Evolutionary conservation across 2,888 invertebrate species (phyloP).

Genomic region (Caenorhabditis japonica): DNA sequence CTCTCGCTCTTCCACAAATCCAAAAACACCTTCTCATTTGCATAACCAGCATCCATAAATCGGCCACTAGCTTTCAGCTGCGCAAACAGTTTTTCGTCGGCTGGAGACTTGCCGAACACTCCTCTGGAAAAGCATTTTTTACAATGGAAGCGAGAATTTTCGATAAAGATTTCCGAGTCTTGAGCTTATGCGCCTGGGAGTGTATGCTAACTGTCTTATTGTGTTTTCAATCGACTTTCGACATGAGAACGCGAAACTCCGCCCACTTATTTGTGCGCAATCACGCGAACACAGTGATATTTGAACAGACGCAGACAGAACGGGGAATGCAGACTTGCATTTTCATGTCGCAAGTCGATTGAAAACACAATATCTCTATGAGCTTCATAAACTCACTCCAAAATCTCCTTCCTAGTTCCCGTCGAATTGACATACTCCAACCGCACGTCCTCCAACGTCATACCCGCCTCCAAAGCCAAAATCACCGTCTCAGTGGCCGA

Average conservation of each 20-base stretch:
- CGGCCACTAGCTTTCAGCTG: slow-evolving; percentile 15
- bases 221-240: too few relatives aligned
- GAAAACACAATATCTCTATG: too few relatives aligned
- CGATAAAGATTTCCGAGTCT: too few relatives aligned
- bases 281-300: too few relatives aligned
- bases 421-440: slow-evolving; percentile 18
- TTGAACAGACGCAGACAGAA: too few relatives aligned
- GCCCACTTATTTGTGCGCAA: too few relatives aligned
- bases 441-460: slow-evolving; percentile 35
- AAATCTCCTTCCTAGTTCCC: slow-evolving; percentile 17
- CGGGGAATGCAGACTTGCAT: too few relatives aligned
- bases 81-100: slow-evolving; percentile 11
- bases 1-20: slow-evolving; percentile 39
- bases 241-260: too few relatives aligned
- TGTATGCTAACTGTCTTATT: too few relatives aligned
- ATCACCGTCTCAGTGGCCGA: slow-evolving; percentile 32
- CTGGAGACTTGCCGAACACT: slow-evolving; percentile 18
- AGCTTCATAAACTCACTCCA: slow-evolving; percentile 14
- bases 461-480: slow-evolving; percentile 34
- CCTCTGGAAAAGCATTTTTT: slow-evolving; percentile 15
- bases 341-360: too few relatives aligned
- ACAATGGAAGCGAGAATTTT: too few relatives aligned
- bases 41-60: slow-evolving; percentile 36
- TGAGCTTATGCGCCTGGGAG: slow-evolving; percentile 1
- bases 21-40: slow-evolving; percentile 32